These are phyloP conservation scores for Phyto melanocephala DNA, from an alignment of 2,888 invertebrate species.

Conservation along the genomic window DNA sequence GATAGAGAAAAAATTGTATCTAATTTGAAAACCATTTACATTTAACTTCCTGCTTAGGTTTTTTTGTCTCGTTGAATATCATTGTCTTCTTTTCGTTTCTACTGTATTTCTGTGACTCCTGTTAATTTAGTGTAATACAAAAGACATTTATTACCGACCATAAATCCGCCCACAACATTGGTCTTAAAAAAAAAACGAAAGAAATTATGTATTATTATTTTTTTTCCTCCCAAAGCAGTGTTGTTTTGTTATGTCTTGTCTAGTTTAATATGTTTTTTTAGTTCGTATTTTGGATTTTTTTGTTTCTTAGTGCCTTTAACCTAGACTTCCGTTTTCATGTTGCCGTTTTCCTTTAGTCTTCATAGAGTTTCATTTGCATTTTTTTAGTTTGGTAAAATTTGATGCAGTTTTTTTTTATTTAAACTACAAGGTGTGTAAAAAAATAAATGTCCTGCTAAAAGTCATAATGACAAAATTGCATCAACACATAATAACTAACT, in stretches of 20 bases:
- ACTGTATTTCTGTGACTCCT: conserved; percentile 64
- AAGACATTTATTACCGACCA: conserved; percentile 71
- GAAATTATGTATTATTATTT: conserved; percentile 42
- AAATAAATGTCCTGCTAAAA: background rate
- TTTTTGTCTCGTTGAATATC: background rate
- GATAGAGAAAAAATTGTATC: conserved; percentile 8
- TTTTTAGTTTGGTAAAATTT: conserved; percentile 23
- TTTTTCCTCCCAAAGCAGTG: conserved; percentile 27
- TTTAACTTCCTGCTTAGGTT: conserved; percentile 45
- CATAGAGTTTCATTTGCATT: conserved; percentile 51
- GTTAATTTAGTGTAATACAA: conserved; percentile 70
- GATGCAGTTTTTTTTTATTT: conserved; percentile 31
- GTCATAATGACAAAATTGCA: too few species aligned
- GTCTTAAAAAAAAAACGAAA: conserved; percentile 56
- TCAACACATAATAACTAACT: too few species aligned
- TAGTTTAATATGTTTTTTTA: conserved; percentile 42
- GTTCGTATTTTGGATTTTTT: conserved; percentile 26
- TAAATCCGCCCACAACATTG: conserved; percentile 70
- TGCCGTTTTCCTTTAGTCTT: conserved; percentile 19
- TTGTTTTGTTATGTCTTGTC: conserved; percentile 59
- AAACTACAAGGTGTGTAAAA: conserved; percentile 4
- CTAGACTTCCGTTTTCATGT: conserved; percentile 58
- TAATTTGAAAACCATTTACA: conserved; percentile 52
- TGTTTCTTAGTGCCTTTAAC: conserved; percentile 48
- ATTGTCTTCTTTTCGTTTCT: conserved; percentile 40